Percentiles rank a stretch among this genome's conserved stretches.
phyloP scores from a whole-genome alignment of 2,797 vertebrate species.

The Salarias fasciatus region DNA sequence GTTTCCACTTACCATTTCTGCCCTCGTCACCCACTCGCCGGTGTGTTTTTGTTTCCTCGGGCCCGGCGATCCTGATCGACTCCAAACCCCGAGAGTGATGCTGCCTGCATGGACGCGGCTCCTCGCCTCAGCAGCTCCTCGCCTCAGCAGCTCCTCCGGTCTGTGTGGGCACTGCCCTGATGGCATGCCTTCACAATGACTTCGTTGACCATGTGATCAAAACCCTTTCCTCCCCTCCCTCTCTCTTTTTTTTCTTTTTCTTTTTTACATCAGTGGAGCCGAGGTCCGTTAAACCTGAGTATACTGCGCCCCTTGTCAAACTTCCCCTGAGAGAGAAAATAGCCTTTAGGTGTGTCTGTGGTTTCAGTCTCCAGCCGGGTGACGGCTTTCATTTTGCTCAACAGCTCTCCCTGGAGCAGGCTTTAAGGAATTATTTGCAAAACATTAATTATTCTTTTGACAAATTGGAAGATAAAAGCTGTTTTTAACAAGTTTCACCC shows the following conservation, averaged over 20 bases:
- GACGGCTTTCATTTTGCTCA: not conserved
- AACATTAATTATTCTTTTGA: not conserved
- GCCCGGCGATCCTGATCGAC: conserved; percentile 10
- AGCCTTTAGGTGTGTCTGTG: conserved; percentile 21
- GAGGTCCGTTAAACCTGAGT: conserved; percentile 47
- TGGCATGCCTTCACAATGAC: conserved; percentile 71
- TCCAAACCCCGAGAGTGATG: conserved; percentile 44
- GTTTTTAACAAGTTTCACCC: not conserved
- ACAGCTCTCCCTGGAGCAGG: not conserved
- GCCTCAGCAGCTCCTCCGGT: conserved; percentile 20
- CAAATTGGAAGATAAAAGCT: not conserved
- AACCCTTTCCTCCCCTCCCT: conserved; percentile 37
- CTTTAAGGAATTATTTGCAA: not conserved
- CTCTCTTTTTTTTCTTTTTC: conserved; percentile 18
- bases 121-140: conserved; percentile 23
- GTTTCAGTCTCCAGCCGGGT: conserved; percentile 8
- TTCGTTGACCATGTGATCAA: conserved; percentile 72
- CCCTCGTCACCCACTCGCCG: conserved; percentile 34
- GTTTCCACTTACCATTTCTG: conserved; percentile 78
- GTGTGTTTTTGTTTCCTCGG: conserved; percentile 44
- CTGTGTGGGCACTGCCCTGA: conserved; percentile 31
- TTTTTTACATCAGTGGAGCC: conserved; percentile 28
- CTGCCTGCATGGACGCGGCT: conserved; percentile 22
- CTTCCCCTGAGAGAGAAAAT: conserved; percentile 33
- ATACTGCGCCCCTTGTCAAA: conserved; percentile 62